Evolutionary conservation across 2,888 invertebrate genomes (phyloP).

Genomic region (Saturnia japonica): DNA sequence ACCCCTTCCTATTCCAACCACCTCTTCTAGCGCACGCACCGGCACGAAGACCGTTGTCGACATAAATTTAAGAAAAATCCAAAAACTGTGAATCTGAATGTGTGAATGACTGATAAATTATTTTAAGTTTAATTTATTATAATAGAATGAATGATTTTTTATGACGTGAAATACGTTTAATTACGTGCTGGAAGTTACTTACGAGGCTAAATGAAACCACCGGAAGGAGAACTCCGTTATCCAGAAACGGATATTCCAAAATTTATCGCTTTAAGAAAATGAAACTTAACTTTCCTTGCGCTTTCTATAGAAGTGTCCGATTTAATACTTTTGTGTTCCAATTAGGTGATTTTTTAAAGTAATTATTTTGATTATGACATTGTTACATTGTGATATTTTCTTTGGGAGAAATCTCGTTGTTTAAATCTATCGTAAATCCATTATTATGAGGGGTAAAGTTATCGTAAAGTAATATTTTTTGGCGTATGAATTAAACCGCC

Average conservation of each 20-base stretch:
- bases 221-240: constrained; percentile 31
- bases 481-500: no score
- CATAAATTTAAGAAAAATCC: no score
- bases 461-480: no score
- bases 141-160: neutral
- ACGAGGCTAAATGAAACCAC: constrained; percentile 29
- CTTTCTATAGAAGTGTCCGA: constrained; percentile 32
- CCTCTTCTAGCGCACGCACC: no score
- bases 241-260: constrained; percentile 46
- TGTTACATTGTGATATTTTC: no score
- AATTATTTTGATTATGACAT: no score
- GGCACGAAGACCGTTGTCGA: no score
- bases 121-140: neutral
- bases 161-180: constrained; percentile 11
- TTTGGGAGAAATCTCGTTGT: no score
- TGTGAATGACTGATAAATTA: neutral
- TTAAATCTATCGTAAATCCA: no score
- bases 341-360: constrained; percentile 8
- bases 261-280: constrained; percentile 46
- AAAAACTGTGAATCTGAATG: neutral
- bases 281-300: constrained; percentile 41
- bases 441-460: no score
- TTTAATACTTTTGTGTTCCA: constrained; percentile 22
- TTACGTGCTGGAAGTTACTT: constrained; percentile 17
- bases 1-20: no score